Percentiles rank a stretch among this genome's conserved stretches.
These are phyloP conservation scores for Ochotona curzoniae DNA, from an alignment of 2,113 vertebrate genomes.

Conservation along the genomic window DNA sequence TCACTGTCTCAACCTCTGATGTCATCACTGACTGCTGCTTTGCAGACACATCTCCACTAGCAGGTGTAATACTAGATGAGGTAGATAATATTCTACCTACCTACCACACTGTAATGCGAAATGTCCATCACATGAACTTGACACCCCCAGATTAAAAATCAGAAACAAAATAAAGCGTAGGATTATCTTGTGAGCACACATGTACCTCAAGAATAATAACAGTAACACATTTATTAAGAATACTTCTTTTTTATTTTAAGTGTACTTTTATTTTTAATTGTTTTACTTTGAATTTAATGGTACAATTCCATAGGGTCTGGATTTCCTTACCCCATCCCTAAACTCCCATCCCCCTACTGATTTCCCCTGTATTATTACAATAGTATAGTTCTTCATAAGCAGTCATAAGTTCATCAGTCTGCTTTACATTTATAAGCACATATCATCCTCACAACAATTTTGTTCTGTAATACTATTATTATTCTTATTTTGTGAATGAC, in stretches of 20 bases:
- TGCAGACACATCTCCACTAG: background rate
- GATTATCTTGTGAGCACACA: background rate
- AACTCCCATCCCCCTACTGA: too few species aligned
- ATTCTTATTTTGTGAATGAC: background rate
- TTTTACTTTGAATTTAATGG: too few species aligned
- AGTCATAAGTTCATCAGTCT: too few species aligned
- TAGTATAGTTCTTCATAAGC: too few species aligned
- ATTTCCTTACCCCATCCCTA: too few species aligned
- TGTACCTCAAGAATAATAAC: background rate
- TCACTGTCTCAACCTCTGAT: background rate
- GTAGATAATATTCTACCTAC: background rate
- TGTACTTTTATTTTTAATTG: too few species aligned
- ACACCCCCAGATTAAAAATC: background rate
- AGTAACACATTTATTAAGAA: background rate
- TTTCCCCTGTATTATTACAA: too few species aligned
- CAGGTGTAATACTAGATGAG: too few species aligned
- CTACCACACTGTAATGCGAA: background rate
- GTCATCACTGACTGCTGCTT: background rate
- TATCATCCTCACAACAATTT: constrained; percentile 5
- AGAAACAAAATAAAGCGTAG: background rate
- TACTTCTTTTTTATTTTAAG: background rate
- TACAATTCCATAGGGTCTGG: too few species aligned
- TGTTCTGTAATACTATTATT: background rate
- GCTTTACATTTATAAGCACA: background rate
- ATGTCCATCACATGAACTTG: background rate